Conservation (phyloP, 2,888 invertebrate genomes). For the Lasioglossum lativentre region DNA sequence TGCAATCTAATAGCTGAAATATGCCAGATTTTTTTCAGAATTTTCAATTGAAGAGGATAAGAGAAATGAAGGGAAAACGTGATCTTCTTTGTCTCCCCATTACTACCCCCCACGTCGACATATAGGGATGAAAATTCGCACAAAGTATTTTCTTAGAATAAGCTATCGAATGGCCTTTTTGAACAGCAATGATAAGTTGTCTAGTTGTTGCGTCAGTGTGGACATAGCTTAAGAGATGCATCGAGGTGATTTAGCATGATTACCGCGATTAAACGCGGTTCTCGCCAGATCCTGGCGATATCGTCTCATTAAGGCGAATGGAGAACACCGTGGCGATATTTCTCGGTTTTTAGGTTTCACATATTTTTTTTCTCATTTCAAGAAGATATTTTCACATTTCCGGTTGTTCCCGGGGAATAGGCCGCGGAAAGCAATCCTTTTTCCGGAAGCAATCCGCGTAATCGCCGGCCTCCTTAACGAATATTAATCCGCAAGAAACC, state of each 20-base stretch:
- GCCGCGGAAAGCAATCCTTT: not conserved
- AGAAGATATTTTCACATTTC: not conserved
- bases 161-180: no score
- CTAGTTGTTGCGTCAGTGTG: not conserved
- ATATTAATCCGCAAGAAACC: not conserved
- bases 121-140: no score
- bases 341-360: not conserved
- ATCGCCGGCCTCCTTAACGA: not conserved
- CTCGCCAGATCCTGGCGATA: not conserved
- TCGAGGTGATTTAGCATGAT: constrained; percentile 40
- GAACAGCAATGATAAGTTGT: no score
- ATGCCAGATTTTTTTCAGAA: no score
- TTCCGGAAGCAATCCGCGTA: constrained; percentile 16
- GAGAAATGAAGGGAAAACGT: no score
- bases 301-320: constrained; percentile 16
- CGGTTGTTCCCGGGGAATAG: not conserved
- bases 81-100: no score
- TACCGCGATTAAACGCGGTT: constrained; percentile 35
- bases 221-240: constrained; percentile 5
- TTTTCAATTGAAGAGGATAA: no score
- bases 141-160: no score
- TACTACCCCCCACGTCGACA: no score
- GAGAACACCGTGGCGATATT: not conserved
- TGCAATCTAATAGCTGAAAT: no score
- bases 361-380: not conserved